phyloP scores from a whole-genome alignment of 1,140 invertebrate species.

The Pectinophora gossypiella region DNA sequence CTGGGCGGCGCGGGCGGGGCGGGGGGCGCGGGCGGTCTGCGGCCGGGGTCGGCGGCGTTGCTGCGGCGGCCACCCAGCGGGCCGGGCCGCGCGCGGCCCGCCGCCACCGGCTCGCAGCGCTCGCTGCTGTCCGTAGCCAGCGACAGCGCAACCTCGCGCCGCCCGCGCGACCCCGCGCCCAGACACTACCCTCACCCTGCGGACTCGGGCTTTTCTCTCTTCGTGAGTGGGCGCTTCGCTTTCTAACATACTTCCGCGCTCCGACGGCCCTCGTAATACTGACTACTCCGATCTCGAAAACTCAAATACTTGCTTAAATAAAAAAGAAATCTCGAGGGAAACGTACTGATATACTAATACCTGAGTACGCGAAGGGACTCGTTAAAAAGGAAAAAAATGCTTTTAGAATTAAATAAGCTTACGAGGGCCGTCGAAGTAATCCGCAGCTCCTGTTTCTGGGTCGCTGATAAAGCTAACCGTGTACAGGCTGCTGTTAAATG shows the following conservation, averaged over 20 bases:
- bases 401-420: conserved; percentile 25
- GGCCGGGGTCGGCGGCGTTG: conserved; percentile 22
- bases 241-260: conserved; percentile 63
- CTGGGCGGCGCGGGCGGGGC: conserved; percentile 12
- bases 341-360: no score
- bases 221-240: conserved; percentile 75
- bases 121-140: conserved; percentile 68
- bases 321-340: no score
- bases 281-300: no score
- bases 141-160: conserved; percentile 65
- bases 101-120: conserved; percentile 53
- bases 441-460: conserved; percentile 55
- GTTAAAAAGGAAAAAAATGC: conserved; percentile 25
- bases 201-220: conserved; percentile 69
- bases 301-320: no score
- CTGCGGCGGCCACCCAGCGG: conserved; percentile 39
- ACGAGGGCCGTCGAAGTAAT: conserved; percentile 52
- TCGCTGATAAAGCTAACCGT: conserved; percentile 56
- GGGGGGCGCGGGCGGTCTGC: conserved; percentile 20
- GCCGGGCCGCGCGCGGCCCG: conserved; percentile 28
- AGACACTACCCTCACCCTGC: conserved; percentile 48
- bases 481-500: conserved; percentile 45
- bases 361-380: conserved; percentile 14
- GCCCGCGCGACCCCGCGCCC: conserved; percentile 52
- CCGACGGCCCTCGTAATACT: conserved; percentile 28